These are phyloP conservation scores for Ceryle rudis DNA, from an alignment of 2,797 vertebrate species.

Conservation along the genomic window DNA sequence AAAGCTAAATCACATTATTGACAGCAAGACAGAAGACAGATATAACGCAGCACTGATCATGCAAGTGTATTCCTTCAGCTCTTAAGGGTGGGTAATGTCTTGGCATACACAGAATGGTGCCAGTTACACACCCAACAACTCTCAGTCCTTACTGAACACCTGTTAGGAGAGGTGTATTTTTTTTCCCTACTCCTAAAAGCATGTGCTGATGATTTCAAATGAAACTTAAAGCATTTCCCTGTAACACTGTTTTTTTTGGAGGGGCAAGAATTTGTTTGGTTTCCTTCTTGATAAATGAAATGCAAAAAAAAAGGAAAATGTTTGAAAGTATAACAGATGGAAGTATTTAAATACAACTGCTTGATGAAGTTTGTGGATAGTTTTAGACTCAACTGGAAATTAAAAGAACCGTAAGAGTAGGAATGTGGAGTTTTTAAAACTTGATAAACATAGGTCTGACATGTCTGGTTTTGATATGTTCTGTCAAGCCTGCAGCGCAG, in stretches of 20 bases:
- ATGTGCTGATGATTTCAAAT: not conserved
- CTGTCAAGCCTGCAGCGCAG: not conserved
- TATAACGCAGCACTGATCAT: not conserved
- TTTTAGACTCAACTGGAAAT: not conserved
- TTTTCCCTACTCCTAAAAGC: not conserved
- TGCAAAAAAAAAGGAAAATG: not conserved
- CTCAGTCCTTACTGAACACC: not conserved
- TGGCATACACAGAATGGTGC: no score
- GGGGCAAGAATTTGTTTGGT: not conserved
- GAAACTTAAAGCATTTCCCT: not conserved
- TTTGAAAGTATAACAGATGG: not conserved
- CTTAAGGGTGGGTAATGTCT: not conserved
- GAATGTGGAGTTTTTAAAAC: not conserved
- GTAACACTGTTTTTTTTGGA: not conserved
- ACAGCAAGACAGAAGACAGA: not conserved
- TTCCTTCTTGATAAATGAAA: not conserved
- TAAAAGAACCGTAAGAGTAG: not conserved
- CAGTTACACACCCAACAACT: not conserved
- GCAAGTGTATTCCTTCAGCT: not conserved
- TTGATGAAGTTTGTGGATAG: not conserved
- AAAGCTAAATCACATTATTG: not conserved
- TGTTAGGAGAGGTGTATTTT: not conserved
- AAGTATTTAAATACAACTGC: not conserved
- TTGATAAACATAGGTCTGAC: not conserved
- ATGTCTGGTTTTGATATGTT: not conserved